Evolutionary conservation across 2,113 vertebrate genomes (phyloP).

Genomic region (Phaethon lepturus): DNA sequence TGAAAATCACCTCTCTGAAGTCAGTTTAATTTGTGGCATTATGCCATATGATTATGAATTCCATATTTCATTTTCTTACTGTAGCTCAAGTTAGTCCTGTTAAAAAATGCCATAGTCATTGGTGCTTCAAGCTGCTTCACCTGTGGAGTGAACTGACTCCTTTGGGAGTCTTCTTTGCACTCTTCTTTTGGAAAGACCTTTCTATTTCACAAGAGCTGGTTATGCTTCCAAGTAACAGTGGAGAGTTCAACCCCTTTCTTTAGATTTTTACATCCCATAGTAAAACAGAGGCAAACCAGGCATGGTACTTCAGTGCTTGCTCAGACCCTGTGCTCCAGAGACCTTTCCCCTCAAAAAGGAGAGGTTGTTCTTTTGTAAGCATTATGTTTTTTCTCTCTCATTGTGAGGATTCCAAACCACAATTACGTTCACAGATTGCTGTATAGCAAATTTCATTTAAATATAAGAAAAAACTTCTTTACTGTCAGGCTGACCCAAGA

Average conservation of each 20-base stretch:
- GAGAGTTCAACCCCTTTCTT: background rate
- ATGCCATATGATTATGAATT: background rate
- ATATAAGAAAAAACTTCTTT: background rate
- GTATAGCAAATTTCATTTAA: background rate
- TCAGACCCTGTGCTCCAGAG: background rate
- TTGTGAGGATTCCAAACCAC: background rate
- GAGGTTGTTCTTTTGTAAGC: background rate
- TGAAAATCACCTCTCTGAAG: background rate
- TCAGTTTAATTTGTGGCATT: background rate
- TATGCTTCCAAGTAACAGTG: background rate
- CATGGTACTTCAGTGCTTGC: background rate
- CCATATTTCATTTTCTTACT: background rate
- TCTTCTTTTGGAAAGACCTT: background rate
- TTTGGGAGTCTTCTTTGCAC: background rate
- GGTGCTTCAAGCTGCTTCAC: background rate
- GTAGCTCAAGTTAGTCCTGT: background rate
- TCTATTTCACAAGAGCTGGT: background rate
- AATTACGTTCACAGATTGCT: background rate
- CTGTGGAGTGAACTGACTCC: background rate
- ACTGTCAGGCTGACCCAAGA: background rate
- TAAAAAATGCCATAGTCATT: background rate
- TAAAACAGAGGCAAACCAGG: background rate
- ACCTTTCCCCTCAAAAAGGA: background rate
- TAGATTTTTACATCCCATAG: background rate
- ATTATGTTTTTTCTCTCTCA: background rate